Conservation (phyloP, 2,797 vertebrate genomes). For the Eptatretus atami region DNA sequence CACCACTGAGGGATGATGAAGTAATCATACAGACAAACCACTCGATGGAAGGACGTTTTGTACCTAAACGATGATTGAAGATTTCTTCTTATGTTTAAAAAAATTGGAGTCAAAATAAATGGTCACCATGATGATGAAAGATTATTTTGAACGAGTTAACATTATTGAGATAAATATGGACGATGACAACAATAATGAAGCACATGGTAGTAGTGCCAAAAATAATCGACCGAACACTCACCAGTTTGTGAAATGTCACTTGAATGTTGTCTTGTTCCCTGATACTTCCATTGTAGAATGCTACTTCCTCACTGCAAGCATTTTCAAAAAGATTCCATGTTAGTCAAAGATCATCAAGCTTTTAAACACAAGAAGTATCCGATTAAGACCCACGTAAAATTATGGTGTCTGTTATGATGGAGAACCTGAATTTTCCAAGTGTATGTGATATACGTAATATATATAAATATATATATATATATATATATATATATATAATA, state of each 20-base stretch:
- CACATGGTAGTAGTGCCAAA: background rate
- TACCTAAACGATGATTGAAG: background rate
- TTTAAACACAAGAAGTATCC: too few species aligned
- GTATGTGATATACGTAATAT: too few species aligned
- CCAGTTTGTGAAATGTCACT: conserved; percentile 54
- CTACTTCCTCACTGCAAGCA: conserved; percentile 59
- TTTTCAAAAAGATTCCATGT: too few species aligned
- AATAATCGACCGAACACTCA: conserved; percentile 11
- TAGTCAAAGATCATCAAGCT: too few species aligned
- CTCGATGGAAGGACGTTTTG: background rate
- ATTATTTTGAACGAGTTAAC: background rate
- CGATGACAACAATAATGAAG: background rate
- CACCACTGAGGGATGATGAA: background rate
- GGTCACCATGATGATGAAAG: background rate
- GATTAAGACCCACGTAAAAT: too few species aligned
- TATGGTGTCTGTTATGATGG: too few species aligned
- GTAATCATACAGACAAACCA: background rate
- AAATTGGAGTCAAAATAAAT: background rate
- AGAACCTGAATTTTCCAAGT: too few species aligned
- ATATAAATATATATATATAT: too few species aligned
- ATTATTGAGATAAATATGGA: background rate
- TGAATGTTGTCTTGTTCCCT: conserved; percentile 77
- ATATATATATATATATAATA: too few species aligned
- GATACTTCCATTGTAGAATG: conserved; percentile 75
- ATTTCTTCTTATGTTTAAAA: background rate